Evolutionary conservation across 2,113 vertebrate genomes (phyloP).

Genomic region (Elephas maximus): DNA sequence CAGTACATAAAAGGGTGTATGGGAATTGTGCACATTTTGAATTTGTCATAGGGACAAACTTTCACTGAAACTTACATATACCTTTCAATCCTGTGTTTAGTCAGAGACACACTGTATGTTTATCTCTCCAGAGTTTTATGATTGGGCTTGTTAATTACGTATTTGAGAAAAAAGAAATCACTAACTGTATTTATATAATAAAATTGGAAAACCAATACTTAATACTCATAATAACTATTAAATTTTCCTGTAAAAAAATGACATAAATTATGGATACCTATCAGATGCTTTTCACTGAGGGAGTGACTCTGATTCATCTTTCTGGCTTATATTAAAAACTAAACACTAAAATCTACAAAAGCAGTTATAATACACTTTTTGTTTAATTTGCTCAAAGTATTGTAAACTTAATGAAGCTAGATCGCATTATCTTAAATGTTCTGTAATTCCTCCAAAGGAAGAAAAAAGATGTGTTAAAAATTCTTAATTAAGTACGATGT

Average conservation of each 20-base stretch:
- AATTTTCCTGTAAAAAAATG: background rate
- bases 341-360: conserved; percentile 35
- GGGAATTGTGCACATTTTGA: background rate
- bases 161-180: background rate
- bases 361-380: background rate
- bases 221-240: background rate
- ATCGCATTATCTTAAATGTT: conserved; percentile 12
- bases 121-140: background rate
- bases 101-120: background rate
- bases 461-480: conserved; percentile 1
- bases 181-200: background rate
- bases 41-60: background rate
- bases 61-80: background rate
- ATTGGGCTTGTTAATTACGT: background rate
- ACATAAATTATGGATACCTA: background rate
- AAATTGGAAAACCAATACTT: conserved; percentile 1
- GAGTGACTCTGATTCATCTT: background rate
- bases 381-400: conserved; percentile 36
- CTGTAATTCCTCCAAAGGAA: conserved; percentile 54
- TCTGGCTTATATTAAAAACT: conserved; percentile 41
- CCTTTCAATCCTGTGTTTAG: background rate
- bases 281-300: background rate
- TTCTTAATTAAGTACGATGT: conserved; percentile 50
- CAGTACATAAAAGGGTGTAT: background rate
- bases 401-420: background rate